Conservation (phyloP, 1,140 invertebrate species). For the Melitaea cinxia region DNA sequence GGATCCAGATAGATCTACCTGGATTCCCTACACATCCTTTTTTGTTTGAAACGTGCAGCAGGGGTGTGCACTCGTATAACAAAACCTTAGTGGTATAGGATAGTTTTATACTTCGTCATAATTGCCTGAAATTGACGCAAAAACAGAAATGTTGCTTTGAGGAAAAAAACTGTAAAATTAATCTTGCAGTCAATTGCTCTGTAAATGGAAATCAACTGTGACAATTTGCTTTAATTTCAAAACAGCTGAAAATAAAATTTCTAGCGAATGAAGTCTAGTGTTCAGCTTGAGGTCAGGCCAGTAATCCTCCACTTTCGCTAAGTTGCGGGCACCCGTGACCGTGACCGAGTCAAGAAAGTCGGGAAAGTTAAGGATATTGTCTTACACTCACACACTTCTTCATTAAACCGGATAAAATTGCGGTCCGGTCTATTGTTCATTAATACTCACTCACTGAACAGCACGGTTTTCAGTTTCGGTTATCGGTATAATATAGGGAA, state of each 20-base stretch:
- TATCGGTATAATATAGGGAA: too few relatives aligned
- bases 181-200: not conserved
- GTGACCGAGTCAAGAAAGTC: conserved; percentile 40
- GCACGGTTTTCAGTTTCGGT: not conserved
- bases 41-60: too few relatives aligned
- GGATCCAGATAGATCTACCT: too few relatives aligned
- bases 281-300: conserved; percentile 15
- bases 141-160: not conserved
- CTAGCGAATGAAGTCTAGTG: conserved; percentile 3
- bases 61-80: too few relatives aligned
- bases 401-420: conserved; percentile 15
- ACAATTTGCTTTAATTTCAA: conserved; percentile 12
- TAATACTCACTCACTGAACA: not conserved
- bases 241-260: conserved; percentile 21
- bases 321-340: conserved; percentile 18
- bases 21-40: too few relatives aligned
- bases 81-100: too few relatives aligned
- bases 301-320: conserved; percentile 27
- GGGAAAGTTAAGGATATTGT: conserved; percentile 31
- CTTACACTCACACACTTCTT: conserved; percentile 24
- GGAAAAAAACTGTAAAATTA: not conserved
- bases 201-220: conserved; percentile 8
- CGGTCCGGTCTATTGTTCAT: not conserved
- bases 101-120: too few relatives aligned
- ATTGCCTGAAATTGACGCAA: not conserved